phyloP scores from a whole-genome alignment of 2,797 vertebrate species.

The Toxotes lorentzi region DNA sequence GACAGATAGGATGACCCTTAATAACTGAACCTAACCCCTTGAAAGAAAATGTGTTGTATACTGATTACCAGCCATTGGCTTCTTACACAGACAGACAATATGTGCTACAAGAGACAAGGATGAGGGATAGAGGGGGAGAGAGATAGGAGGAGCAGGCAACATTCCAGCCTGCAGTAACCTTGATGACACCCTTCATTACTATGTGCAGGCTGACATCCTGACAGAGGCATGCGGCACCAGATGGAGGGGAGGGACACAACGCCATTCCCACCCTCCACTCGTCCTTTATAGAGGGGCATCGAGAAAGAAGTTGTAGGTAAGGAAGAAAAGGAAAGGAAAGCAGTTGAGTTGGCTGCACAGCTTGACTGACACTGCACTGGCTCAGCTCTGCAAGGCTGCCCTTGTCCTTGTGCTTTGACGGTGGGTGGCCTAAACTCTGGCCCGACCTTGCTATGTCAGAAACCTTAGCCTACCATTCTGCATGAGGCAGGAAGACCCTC shows the following conservation, averaged over 20 bases:
- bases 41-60: conserved; percentile 22
- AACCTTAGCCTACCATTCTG: conserved; percentile 51
- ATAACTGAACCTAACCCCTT: conserved; percentile 15
- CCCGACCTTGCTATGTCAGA: conserved; percentile 77
- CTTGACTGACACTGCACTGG: conserved; percentile 77
- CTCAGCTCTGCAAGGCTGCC: conserved; percentile 75
- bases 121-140: conserved; percentile 37
- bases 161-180: conserved; percentile 85
- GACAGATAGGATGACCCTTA: background rate
- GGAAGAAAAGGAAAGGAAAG: conserved; percentile 49
- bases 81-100: conserved; percentile 49
- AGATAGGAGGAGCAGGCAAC: conserved; percentile 64
- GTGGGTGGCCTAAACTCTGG: conserved; percentile 73
- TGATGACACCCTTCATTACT: conserved; percentile 89
- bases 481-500: conserved; percentile 49
- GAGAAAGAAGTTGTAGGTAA: conserved; percentile 62
- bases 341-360: conserved; percentile 60
- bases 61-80: conserved; percentile 33
- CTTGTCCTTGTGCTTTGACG: conserved; percentile 83
- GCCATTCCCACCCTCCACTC: conserved; percentile 73
- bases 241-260: conserved; percentile 85
- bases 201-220: conserved; percentile 84
- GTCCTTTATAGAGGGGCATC: conserved; percentile 73
- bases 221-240: conserved; percentile 84
- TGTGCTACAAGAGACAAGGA: conserved; percentile 47